Conservation (phyloP, 2,113 vertebrate genomes). For the Lycocorax pyrrhopterus region DNA sequence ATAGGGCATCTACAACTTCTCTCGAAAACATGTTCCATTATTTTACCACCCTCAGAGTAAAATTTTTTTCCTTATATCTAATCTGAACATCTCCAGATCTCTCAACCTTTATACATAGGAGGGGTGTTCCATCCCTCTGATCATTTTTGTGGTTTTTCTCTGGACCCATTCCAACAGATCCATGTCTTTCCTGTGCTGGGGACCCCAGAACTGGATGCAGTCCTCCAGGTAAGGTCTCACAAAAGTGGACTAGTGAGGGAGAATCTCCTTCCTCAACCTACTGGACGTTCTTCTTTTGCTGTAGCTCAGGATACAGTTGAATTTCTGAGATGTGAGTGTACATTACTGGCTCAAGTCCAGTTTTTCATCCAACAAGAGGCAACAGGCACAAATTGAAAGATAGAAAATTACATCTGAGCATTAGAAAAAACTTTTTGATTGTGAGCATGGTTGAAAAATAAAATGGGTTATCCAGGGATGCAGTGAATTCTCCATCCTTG, state of each 20-base stretch:
- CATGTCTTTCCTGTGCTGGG: background rate
- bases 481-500: background rate
- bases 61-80: background rate
- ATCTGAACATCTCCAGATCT: background rate
- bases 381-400: background rate
- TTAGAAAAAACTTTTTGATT: background rate
- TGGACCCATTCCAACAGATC: background rate
- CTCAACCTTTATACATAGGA: background rate
- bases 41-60: background rate
- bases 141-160: background rate
- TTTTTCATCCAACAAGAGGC: background rate
- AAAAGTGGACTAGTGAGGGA: background rate
- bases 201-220: background rate
- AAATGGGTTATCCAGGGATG: background rate
- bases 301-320: background rate
- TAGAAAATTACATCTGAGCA: background rate
- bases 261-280: background rate
- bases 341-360: background rate
- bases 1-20: background rate
- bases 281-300: background rate
- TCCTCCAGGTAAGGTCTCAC: background rate
- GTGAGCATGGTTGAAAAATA: background rate
- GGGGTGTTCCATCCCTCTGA: background rate
- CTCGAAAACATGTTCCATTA: background rate
- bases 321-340: background rate